Conservation (phyloP, 2,797 vertebrate genomes). For the Dipus sagitta region DNA sequence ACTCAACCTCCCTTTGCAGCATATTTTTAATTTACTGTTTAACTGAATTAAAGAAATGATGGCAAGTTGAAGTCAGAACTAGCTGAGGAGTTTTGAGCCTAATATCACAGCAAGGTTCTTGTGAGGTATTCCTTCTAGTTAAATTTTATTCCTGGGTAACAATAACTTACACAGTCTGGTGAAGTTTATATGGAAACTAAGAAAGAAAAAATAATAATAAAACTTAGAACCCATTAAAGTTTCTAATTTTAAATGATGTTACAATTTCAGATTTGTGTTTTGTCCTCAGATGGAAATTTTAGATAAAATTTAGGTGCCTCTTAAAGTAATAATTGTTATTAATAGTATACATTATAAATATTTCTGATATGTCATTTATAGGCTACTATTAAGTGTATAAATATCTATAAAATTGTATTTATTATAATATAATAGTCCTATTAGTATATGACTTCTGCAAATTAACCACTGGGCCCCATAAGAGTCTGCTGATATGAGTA, state of each 20-base stretch:
- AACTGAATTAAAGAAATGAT: slow-evolving; percentile 30
- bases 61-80: neutral
- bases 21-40: slow-evolving; percentile 9
- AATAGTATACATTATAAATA: neutral
- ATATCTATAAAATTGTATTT: neutral
- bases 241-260: slow-evolving; percentile 43
- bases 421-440: neutral
- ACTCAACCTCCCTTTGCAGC: neutral
- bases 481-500: neutral
- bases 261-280: slow-evolving; percentile 21
- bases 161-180: neutral
- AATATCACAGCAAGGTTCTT: neutral
- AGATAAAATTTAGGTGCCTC: neutral
- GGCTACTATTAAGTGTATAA: neutral
- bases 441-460: neutral
- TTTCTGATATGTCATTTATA: neutral
- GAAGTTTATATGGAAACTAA: neutral
- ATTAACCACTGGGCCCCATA: neutral
- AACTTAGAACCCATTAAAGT: neutral
- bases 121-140: neutral
- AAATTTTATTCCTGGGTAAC: neutral
- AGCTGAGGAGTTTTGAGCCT: neutral
- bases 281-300: slow-evolving; percentile 9
- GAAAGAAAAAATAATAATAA: neutral
- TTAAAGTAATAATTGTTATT: neutral